A percentile compares a stretch with the other conserved stretches of the same genome.
Evolutionary conservation across 2,113 vertebrate species (phyloP).

Genomic region (Eurystomus gularis): DNA sequence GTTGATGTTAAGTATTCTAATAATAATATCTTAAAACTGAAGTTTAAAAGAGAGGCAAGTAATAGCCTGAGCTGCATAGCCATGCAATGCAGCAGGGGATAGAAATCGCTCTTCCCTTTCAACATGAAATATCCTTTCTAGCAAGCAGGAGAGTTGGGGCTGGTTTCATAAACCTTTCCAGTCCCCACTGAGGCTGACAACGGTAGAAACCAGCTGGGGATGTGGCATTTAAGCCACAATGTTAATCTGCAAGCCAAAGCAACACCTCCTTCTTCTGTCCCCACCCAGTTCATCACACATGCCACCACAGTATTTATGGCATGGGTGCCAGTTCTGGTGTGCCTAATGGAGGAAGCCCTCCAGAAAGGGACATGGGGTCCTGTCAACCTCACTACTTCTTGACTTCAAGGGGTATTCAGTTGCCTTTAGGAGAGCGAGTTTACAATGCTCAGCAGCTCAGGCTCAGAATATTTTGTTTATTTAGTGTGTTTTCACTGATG

Average conservation of each 20-base stretch:
- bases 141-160: neutral
- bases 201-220: neutral
- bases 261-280: neutral
- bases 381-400: neutral
- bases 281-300: neutral
- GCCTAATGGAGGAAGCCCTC: neutral
- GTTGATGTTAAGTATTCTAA: neutral
- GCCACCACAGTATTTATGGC: rapidly evolving
- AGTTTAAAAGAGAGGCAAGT: neutral
- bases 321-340: neutral
- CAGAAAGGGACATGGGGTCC: neutral
- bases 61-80: neutral
- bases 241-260: neutral
- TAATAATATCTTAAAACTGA: neutral
- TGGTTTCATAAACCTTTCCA: neutral
- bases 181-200: neutral
- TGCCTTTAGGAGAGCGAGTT: neutral
- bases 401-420: neutral
- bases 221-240: neutral
- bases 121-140: neutral
- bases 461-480: neutral
- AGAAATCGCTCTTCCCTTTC: neutral
- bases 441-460: neutral
- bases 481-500: neutral
- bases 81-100: neutral